Base-by-base conservation (phyloP, 2,113 vertebrate species). In the Colaptes auratus region DNA sequence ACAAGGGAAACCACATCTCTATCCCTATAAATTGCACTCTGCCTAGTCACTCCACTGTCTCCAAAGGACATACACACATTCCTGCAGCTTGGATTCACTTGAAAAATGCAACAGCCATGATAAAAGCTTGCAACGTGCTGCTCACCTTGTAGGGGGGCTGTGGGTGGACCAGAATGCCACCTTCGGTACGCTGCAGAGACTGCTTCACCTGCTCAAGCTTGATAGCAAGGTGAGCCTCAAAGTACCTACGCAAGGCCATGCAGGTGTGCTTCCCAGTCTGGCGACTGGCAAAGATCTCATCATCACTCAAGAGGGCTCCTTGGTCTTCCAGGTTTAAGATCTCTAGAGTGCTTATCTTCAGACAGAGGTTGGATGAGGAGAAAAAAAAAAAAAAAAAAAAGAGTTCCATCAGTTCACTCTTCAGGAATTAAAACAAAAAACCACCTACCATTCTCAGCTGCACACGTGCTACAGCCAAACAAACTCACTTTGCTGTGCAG, bases 171-270 rank as follows among this genome's bases (percentile, higher is more conserved):
- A 98, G 98, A 90, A 99, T 98, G 20, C 99, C 99, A 7, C 99
- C 99, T 76, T 99, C 99, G 3, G 99, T 99, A 70, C 99, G 98
- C 97, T 99, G 99, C 82, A 99, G 98, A 1, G 99, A 99, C 89
- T 99, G 99, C 93, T 99, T 99, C 95, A 99, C 99, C 97, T 99
- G 99, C 85, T 99, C 99, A 89, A 99, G 98, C 95, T 99, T 99
- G 97, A 99, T 99, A 82, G 99, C 99, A 91, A 99, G 98, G 82
- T 99, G 99, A 79, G 99, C 99, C 96, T 99, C 99, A 89, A 99
- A 99, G 97, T 99, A 99, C 33, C 99, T 98, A 42, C 99, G 99
- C 87, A 99, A 97, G 36, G 99, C 99, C 99, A 99, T 99, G 97
- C 99, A 99, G 23, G 99, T 99, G 94, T 99, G 99, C 86, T 99